Base-by-base conservation (phyloP, 2,797 vertebrate species). In the Rhabdophis nuchalis region DNA sequence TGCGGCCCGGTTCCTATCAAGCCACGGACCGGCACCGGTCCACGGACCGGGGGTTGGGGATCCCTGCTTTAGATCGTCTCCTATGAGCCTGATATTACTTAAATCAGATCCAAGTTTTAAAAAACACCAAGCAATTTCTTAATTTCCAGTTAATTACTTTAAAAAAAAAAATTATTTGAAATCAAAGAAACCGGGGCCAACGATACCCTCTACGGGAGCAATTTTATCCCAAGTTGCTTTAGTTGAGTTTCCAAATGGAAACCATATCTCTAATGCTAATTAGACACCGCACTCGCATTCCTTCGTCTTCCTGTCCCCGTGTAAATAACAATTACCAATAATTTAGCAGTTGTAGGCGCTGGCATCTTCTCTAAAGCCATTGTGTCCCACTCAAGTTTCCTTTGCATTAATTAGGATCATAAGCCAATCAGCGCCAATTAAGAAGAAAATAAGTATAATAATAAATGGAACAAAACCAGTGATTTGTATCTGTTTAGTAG, bases 301-400 rank as follows among this genome's bases (percentile, higher is more conserved):
- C 97, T 97, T 97, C 97, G 97, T 97, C 96, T 97, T 97, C 96
- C 95, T 97, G 96, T 96, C 97, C 97, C 96, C 68, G 1, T 96
- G 96, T 98, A 98, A 98, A 97, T 97, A 97, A 97, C 97, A 98
- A 98, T 98, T 98, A 97, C 96, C 96, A 97, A 97, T 97, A 97
- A 98, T 97, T 97, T 97, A 97, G 96, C 97, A 97, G 96, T 97
- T 97, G 95, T 97, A 97, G 94, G 97, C 96, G 96, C 96, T 98
- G 97, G 97, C 97, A 97, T 98, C 97, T 97, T 96, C 92, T 85
- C 96, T 97, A 96, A 97, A 61, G 92, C 95, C 95, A 97, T 97
- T 97, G 97, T 97, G 97, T 97, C 97, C 96, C 92, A 97, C 97
- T 98, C 97, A 97, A 97, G 97, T 97, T 97, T 97, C 97, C 96